A percentile compares a stretch with the other conserved stretches of the same genome.
These are phyloP conservation scores for Thyatira batis DNA, from an alignment of 2,888 invertebrate genomes.

Conservation along the genomic window DNA sequence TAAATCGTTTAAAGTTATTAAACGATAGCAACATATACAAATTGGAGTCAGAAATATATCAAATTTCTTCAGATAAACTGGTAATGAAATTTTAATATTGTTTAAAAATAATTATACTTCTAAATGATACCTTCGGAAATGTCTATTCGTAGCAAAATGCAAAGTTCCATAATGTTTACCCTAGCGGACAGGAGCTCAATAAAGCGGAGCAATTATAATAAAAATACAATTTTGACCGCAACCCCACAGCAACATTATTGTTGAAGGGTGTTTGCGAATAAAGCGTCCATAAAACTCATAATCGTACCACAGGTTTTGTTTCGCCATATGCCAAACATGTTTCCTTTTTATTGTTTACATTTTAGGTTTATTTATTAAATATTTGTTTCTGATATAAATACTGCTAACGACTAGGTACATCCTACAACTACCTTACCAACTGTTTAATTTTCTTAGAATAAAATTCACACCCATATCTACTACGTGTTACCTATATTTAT, in stretches of 20 bases:
- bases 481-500: too few species aligned
- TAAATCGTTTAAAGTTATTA: too few species aligned
- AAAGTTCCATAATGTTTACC: slow-evolving; percentile 69
- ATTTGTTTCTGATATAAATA: too few species aligned
- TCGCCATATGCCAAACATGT: slow-evolving; percentile 50
- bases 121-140: slow-evolving; percentile 37
- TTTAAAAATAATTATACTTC: slow-evolving; percentile 56
- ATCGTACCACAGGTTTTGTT: slow-evolving; percentile 46
- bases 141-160: slow-evolving; percentile 50
- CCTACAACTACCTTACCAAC: too few species aligned
- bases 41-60: too few species aligned
- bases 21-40: too few species aligned
- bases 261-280: slow-evolving; percentile 74
- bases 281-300: slow-evolving; percentile 63
- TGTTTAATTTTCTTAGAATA: too few species aligned
- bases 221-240: slow-evolving; percentile 81
- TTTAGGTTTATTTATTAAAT: slow-evolving; percentile 21
- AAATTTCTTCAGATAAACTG: slow-evolving; percentile 7
- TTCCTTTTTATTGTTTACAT: slow-evolving; percentile 20
- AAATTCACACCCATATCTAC: too few species aligned
- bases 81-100: slow-evolving; percentile 26
- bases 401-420: too few species aligned
- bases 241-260: slow-evolving; percentile 56
- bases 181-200: slow-evolving; percentile 64
- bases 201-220: slow-evolving; percentile 77